phyloP scores from a whole-genome alignment of 2,888 invertebrate species.

The Rhingia campestris region DNA sequence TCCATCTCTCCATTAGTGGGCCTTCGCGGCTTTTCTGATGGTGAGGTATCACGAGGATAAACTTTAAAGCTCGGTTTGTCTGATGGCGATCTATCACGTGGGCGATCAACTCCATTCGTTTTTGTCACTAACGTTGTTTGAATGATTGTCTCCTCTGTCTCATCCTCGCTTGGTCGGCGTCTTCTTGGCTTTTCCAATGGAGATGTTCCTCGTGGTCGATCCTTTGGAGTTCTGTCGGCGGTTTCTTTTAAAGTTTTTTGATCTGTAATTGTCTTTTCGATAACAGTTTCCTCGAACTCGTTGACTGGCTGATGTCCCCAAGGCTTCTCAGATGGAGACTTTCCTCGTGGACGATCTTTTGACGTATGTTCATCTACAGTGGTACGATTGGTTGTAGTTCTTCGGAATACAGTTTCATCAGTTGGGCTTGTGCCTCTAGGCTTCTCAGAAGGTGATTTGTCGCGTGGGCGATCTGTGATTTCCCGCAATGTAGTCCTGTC shows the following conservation, averaged over 20 bases:
- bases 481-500: slow-evolving; percentile 2
- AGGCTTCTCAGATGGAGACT: slow-evolving; percentile 45
- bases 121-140: neutral
- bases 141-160: slow-evolving; percentile 25
- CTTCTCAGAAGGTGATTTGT: slow-evolving; percentile 22
- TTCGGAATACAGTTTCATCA: neutral
- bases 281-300: neutral
- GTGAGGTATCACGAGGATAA: slow-evolving; percentile 5
- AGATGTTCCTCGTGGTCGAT: slow-evolving; percentile 11
- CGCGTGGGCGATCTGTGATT: slow-evolving; percentile 6
- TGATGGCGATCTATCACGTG: neutral
- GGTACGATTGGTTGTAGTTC: slow-evolving; percentile 13
- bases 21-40: slow-evolving; percentile 1
- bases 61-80: neutral
- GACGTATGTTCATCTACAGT: slow-evolving; percentile 14
- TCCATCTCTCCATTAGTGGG: neutral
- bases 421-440: slow-evolving; percentile 5
- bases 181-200: slow-evolving; percentile 43
- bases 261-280: neutral
- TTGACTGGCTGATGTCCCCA: slow-evolving; percentile 1
- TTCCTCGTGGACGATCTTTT: slow-evolving; percentile 32
- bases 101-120: slow-evolving; percentile 2
- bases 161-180: slow-evolving; percentile 36
- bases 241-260: neutral
- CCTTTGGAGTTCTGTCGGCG: neutral